Evolutionary conservation across 2,888 invertebrate species (phyloP).

Genomic region (Dynastes hyllus): DNA sequence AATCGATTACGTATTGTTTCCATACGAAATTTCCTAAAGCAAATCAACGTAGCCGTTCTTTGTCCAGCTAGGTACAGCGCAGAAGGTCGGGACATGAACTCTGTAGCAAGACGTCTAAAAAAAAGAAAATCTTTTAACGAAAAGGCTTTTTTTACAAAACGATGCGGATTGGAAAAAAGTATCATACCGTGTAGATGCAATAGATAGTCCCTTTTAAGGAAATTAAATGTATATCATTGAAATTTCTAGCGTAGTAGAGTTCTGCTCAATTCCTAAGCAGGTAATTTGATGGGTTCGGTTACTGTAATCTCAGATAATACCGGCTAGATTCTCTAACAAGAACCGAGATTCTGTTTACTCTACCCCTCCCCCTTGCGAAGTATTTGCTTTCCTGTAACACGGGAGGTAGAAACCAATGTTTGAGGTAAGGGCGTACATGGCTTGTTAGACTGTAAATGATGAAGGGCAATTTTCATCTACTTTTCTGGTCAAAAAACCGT

Average conservation of each 20-base stretch:
- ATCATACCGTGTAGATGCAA: too few relatives aligned
- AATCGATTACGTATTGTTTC: constrained; percentile 58
- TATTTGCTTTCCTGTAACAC: too few relatives aligned
- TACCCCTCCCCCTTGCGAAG: background rate
- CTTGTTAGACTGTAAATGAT: background rate
- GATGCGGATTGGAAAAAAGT: too few relatives aligned
- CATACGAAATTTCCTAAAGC: constrained; percentile 52
- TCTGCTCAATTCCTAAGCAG: background rate
- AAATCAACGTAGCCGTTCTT: constrained; percentile 44
- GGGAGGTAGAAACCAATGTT: too few relatives aligned
- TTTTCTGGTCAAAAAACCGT: too few relatives aligned
- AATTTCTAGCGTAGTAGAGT: too few relatives aligned
- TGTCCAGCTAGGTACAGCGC: constrained; percentile 18
- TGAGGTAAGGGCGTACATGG: too few relatives aligned
- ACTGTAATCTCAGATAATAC: background rate
- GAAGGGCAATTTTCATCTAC: too few relatives aligned
- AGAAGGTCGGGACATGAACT: constrained; percentile 50
- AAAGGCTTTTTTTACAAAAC: background rate
- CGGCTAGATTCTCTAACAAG: background rate
- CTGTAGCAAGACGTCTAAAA: background rate
- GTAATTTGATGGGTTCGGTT: constrained; percentile 10
- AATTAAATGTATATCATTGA: too few relatives aligned
- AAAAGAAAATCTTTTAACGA: background rate
- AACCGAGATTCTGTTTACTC: background rate
- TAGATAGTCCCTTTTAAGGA: too few relatives aligned